phyloP scores from a whole-genome alignment of 2,888 invertebrate species.

The Ichneumoninae sp. region DNA sequence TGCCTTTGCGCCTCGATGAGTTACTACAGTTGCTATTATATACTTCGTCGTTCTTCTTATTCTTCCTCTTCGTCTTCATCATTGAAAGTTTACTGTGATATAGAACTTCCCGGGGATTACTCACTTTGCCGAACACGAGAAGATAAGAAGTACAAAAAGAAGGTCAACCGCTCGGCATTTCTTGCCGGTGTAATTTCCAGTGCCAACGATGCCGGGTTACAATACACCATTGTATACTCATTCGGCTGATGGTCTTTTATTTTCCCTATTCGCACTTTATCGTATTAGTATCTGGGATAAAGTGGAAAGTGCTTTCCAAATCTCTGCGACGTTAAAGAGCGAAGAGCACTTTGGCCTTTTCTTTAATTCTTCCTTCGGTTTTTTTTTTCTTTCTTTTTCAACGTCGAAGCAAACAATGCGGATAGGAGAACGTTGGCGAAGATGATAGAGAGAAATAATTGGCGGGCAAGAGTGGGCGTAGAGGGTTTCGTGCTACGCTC shows the following conservation, averaged over 20 bases:
- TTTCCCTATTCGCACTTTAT: neutral
- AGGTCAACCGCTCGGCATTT: conserved; percentile 25
- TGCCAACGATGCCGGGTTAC: neutral
- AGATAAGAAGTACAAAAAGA: conserved; percentile 27
- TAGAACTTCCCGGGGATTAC: conserved; percentile 26
- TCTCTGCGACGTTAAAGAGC: conserved; percentile 3
- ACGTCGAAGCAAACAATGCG: conserved; percentile 13
- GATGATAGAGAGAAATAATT: conserved; percentile 60
- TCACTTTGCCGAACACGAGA: conserved; percentile 12
- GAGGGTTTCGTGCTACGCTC: conserved; percentile 44
- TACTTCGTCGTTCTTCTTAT: neutral
- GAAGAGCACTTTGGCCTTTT: conserved; percentile 3
- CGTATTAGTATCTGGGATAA: neutral
- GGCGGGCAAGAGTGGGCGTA: conserved; percentile 60
- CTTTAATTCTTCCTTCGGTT: neutral
- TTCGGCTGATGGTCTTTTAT: neutral
- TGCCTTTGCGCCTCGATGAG: conserved; percentile 53
- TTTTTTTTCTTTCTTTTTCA: neutral
- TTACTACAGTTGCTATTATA: neutral
- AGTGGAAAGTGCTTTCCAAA: neutral
- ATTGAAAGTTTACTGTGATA: neutral
- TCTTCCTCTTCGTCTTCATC: neutral
- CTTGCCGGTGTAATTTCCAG: neutral
- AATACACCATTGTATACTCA: neutral
- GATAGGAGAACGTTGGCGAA: conserved; percentile 20